Conservation (phyloP, 2,797 vertebrate genomes). For the Oreortyx pictus region DNA sequence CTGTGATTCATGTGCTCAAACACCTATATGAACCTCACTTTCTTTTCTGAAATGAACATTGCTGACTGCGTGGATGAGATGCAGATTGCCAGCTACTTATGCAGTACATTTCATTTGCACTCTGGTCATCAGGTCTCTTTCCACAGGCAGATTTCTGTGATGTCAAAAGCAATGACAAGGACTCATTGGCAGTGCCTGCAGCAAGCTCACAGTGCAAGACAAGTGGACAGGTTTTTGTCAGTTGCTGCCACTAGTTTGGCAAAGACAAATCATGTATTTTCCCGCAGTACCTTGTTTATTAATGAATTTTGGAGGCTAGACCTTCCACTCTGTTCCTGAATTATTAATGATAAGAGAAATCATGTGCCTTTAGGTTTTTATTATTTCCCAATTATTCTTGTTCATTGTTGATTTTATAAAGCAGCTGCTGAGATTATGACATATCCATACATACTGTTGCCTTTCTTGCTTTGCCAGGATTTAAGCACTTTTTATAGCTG, state of each 20-base stretch:
- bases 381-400: background rate
- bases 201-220: background rate
- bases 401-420: background rate
- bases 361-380: background rate
- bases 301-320: background rate
- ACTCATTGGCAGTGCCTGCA: background rate
- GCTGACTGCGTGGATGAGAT: background rate
- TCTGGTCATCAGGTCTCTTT: background rate
- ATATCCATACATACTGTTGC: background rate
- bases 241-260: background rate
- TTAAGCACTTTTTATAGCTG: slow-evolving; percentile 9
- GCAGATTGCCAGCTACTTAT: background rate
- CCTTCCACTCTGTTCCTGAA: background rate
- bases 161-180: background rate
- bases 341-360: background rate
- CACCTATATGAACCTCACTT: background rate
- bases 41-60: background rate
- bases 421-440: background rate
- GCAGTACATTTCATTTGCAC: background rate
- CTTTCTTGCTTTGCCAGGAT: background rate
- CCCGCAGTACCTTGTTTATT: background rate
- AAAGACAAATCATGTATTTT: background rate
- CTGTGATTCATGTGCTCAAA: background rate
- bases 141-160: background rate
- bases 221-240: background rate